These are phyloP conservation scores for Antheraea assamensis DNA, from an alignment of 2,888 invertebrate species.

Conservation along the genomic window DNA sequence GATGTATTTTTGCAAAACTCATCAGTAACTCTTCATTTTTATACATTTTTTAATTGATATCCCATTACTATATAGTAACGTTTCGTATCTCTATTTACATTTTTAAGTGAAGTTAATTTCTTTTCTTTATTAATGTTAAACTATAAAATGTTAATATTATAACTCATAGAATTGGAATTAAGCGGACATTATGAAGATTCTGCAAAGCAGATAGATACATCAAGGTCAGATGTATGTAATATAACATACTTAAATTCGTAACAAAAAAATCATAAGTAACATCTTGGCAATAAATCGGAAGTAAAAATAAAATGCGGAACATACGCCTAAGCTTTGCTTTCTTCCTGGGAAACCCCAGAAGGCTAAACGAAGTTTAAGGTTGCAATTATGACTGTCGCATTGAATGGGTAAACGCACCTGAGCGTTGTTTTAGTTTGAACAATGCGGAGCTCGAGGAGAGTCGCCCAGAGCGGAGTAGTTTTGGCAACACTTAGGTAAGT, in stretches of 20 bases:
- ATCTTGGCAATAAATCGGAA: neutral
- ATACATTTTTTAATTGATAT: too few relatives aligned
- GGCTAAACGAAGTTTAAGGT: conserved; percentile 52
- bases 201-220: neutral
- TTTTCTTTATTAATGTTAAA: neutral
- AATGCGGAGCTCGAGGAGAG: conserved; percentile 74
- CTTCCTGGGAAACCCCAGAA: conserved; percentile 53
- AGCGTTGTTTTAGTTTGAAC: conserved; percentile 64
- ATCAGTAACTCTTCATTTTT: too few relatives aligned
- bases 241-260: neutral
- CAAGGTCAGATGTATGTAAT: neutral
- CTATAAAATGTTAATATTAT: neutral
- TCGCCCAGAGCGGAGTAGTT: conserved; percentile 62
- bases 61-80: too few relatives aligned
- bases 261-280: neutral
- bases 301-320: conserved; percentile 15
- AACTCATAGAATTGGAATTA: neutral
- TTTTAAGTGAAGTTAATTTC: too few relatives aligned
- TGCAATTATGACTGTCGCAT: conserved; percentile 49
- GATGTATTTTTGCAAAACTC: too few relatives aligned
- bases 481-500: conserved; percentile 67
- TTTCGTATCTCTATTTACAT: too few relatives aligned
- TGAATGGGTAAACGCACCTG: conserved; percentile 48
- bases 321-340: conserved; percentile 26
- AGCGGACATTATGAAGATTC: neutral